Base-by-base conservation (phyloP, 2,113 vertebrate species). In the Eulemur rufifrons region DNA sequence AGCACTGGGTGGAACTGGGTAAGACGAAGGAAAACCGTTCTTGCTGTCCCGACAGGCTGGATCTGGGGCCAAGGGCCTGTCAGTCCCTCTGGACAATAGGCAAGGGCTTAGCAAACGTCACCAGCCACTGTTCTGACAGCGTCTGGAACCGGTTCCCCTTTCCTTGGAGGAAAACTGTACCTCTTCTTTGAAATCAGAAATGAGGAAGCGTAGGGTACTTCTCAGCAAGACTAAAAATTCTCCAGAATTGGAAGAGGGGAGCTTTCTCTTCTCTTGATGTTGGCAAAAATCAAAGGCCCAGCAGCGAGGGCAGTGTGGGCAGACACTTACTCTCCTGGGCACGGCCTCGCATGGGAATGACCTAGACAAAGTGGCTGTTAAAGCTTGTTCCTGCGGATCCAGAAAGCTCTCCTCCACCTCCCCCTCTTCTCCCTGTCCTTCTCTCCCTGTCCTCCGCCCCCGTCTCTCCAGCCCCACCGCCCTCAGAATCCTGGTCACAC, bases 161-260 rank as follows among this genome's bases (percentile, higher is more conserved):
- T 91, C 69, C 45, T 37, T 47, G 34, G 45, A 87, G 85, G 50
- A 92, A 92, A 88, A 86, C 27, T 32, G 29, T 15, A 32, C 17
- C 66, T 90, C 50, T 95, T 91, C 91, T 87, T 82, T 85, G 61
- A 95, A 95, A 80, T 64, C 87, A 74, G 69, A 87, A 92, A 94
- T 94, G 69, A 84, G 84, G 93, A 96, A 97, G 95, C 37, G 17
- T 0, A 6, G 5, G 27, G 59, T 4, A 6, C 37, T 81, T 69
- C 23, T 94, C 52, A 71, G 91, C 71, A 95, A 61, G 86, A 68
- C 20, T 3, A 25, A 39, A 32, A 15, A 14, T 25, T 32, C 76
- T 71, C 45, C 8, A 17, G 0, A 27, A 32, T 8, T 8, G 42
- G 61, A 45, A 56, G 63, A 59, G 42, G 89, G 76, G 71, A 50